Evolutionary conservation across 2,113 vertebrate genomes (phyloP), one percentile per base, ranked within the genome.

Genomic region (Alethe diademata): DNA sequence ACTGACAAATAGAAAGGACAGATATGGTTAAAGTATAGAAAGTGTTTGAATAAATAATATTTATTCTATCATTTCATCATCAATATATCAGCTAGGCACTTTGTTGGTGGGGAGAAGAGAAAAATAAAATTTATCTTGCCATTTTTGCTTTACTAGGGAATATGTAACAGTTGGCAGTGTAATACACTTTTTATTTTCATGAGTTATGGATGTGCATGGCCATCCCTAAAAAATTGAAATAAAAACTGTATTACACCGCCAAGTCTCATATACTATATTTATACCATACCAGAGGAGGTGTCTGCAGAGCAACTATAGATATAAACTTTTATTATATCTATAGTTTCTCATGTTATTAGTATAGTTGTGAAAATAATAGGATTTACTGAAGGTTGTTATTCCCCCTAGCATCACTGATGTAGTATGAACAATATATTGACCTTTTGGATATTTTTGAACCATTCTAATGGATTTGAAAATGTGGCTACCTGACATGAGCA

Each of bases 181-280:
- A 97, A 97, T 97, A 97, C 96, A 96, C 96, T 97, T 97, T 97
- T 97, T 97, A 97, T 97, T 97, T 97, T 95, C 96, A 90, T 97
- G 97, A 97, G 96, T 97, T 97, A 97, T 97, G 94, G 96, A 96
- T 96, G 96, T 96, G 96, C 95, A 96, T 96, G 96, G 96, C 95
- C 94, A 97, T 97, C 95, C 95, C 96, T 97, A 97, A 97, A 97
- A 97, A 97, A 95, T 89, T 96, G 96, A 97, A 97, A 97, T 97
- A 97, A 97, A 97, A 97, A 96, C 95, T 96, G 95, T 97, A 97
- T 97, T 96, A 97, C 96, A 97, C 96, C 84, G 14, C 96, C 96
- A 97, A 97, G 96, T 93, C 95, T 97, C 97, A 97, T 97, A 97
- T 97, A 97, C 96, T 97, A 97, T 97, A 97, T 97, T 97, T 97